Percentiles rank a stretch among this genome's conserved stretches.
Evolutionary conservation across 37 sponge, comb jelly and placozoan genomes (phyloP).

Genomic region (Hormiphora californensis): DNA sequence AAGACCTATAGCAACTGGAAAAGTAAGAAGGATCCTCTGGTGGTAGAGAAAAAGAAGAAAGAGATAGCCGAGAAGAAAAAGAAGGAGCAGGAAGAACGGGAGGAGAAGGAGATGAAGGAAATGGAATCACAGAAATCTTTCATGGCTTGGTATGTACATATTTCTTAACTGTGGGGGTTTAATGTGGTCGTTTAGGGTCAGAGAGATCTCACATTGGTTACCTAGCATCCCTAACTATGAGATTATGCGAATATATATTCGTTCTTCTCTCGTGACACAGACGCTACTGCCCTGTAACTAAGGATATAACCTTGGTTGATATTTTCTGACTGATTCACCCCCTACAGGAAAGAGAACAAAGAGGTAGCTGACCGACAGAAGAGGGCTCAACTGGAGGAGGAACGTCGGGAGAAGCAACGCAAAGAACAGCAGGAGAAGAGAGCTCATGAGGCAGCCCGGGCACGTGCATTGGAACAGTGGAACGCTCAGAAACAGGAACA

Average conservation of each 20-base stretch:
- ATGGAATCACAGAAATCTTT: constrained; percentile 45
- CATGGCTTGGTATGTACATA: constrained; percentile 18
- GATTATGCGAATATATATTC: too few relatives aligned
- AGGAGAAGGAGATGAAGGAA: constrained; percentile 48
- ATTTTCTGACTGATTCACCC: too few relatives aligned
- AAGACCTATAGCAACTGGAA: constrained; percentile 6
- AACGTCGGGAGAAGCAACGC: background rate
- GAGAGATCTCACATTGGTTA: too few relatives aligned
- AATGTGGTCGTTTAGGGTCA: too few relatives aligned
- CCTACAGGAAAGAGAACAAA: constrained; percentile 23
- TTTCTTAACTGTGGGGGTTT: too few relatives aligned
- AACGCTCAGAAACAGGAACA: constrained; percentile 17
- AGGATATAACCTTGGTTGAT: too few relatives aligned
- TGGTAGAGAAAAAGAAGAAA: constrained; percentile 18
- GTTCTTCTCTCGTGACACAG: too few relatives aligned
- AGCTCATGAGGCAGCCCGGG: background rate
- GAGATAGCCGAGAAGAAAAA: background rate
- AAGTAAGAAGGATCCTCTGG: background rate
- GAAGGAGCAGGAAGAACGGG: background rate
- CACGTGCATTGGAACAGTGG: constrained; percentile 9
- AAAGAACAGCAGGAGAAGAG: background rate
- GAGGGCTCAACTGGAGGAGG: background rate
- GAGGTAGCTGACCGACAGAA: background rate
- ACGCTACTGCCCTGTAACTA: too few relatives aligned
- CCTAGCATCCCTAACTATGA: too few relatives aligned